Base-by-base conservation (phyloP, 2,888 invertebrate species). In the Meta bourneti region DNA sequence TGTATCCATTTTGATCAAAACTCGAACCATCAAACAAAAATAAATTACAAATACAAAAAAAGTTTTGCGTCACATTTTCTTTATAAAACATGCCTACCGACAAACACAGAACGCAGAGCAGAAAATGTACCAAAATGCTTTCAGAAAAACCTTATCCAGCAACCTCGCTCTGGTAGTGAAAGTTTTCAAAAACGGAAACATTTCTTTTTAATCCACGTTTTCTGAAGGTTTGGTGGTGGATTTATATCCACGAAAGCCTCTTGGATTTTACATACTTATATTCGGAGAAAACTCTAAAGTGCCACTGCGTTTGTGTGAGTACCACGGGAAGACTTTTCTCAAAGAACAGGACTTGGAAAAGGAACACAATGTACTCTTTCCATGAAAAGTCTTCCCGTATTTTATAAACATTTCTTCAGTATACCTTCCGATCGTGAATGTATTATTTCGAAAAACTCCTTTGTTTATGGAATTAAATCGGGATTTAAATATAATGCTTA, bases 131-230 rank as follows among this genome's bases (percentile, higher is more conserved):
- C 11, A 8, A n/a, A 72, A 72, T 75, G 16, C 13, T 75, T 74
- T 34, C 6, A 74, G 11, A 20, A 48, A 74, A 19, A 11, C 4
- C 9, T 34, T 13, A 75, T 48, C 11, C 5, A 13, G 13, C 75
- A 34, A 48, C 13, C 75, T 75, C 19, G 48, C 49, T 8, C 34
- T 48, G 48, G 75, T 34, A 75, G 75, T 11, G 19, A 16, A 71
- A 81, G 49, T 69, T 70, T 70, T 71, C 8, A 77, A 7, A 34
- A 52, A 86, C 19, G n/a, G 49, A 84, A 61, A 51, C 20, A 77
- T 90, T 34, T 34, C 34, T 34, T 88, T 79, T 88, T 84, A 90
- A 84, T 90, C 79, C 77, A 16, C 20, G 16, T 11, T 34, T 34
- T 83, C 90, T 13, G 49, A 52, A 19, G 61, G 16, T n/a, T 51